Base-by-base conservation (phyloP, 2,888 invertebrate species). In the Drepana falcataria region DNA sequence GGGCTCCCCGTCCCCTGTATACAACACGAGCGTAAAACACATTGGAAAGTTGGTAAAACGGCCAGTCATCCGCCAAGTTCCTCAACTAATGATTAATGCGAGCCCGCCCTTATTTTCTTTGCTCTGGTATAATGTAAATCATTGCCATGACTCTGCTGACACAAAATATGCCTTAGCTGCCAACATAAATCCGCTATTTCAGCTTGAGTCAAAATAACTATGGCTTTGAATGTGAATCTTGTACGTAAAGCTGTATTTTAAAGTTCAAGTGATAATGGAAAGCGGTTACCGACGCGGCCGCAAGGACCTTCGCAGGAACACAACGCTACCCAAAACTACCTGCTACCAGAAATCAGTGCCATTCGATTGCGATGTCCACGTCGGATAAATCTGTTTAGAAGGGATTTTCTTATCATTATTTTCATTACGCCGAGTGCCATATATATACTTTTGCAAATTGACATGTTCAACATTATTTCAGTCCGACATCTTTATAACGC, bases 41-140 rank as follows among this genome's bases (percentile, higher is more conserved):
- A 57, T 69, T 61, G 62, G 47, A 65, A 67, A 69, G 57, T 68
- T 68, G 62, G 52, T 55, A 59, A 69, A 65, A 56, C 55, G 68
- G 41, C 58, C 59, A 60, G 55, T 68, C 68, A 68, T 49, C 61
- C 58, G 55, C 34, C 51, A 62, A 65, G 64, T 59, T 68, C 67
- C 64, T 67, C 56, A 57, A 35, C 21, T 48, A 41, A 62, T 68
- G 68, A 68, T 68, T 68, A 68, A 68, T 68, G 68, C 59, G 59
- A 54, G 35, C 35, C 57, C 52, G 52, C 51, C 55, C 54, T 59
- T 56, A 63, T 69, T 65, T 55, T 58, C 57, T 55, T 56, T 5
- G 47, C 44, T 35, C n/a, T 54, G 44, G n/a, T 34, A 40, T 51
- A 51, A 51, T 51, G 34, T 51, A 6, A 41, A 35, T 40, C 41